Evolutionary conservation across 2,888 invertebrate genomes (phyloP), one percentile per base, ranked within the genome.

Genomic region (Macaria liturata): DNA sequence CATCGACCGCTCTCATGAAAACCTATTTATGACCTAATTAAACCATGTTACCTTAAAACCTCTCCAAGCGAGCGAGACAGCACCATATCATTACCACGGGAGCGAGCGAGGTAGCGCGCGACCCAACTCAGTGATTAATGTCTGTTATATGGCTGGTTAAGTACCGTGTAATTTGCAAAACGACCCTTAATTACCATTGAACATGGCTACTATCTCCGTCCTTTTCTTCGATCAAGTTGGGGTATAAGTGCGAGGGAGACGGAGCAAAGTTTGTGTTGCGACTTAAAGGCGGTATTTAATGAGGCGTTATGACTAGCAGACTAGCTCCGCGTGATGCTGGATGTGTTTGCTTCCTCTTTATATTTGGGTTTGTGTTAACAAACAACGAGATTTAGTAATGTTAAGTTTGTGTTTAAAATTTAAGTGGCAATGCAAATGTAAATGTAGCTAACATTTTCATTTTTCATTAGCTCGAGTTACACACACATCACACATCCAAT

Each of bases 161-260:
- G 94, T 94, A 94, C 94, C 94, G 92, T 94, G 94, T 94, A 94
- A 94, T 94, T 94, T 94, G 94, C 94, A 94, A 94, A 94, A 94
- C 94, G 94, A 93, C 93, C 94, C 94, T 94, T 94, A 94, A 94
- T 94, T 92, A 92, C 89, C 90, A 84, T 80, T 78, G 88, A 88
- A 85, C 87, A 86, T 81, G 82, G 85, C 88, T 89, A 88, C 91
- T 84, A 78, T 81, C 74, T 75, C 83, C 73, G 68, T 88, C 89
- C 82, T 83, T 83, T 78, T 88, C 86, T 74, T 64, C 50, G 71
- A 63, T 52, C 43, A 64, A 62, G 65, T 67, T 64, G 68, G 62
- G 34, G 44, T 53, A 59, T 57, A 61, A 30, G 83, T 62, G 71
- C 43, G 83, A 89, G 70, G 65, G 84, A 75, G 88, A 84, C 49